Conservation (phyloP, 2,797 vertebrate species). For the Hafferia zeledoni region DNA sequence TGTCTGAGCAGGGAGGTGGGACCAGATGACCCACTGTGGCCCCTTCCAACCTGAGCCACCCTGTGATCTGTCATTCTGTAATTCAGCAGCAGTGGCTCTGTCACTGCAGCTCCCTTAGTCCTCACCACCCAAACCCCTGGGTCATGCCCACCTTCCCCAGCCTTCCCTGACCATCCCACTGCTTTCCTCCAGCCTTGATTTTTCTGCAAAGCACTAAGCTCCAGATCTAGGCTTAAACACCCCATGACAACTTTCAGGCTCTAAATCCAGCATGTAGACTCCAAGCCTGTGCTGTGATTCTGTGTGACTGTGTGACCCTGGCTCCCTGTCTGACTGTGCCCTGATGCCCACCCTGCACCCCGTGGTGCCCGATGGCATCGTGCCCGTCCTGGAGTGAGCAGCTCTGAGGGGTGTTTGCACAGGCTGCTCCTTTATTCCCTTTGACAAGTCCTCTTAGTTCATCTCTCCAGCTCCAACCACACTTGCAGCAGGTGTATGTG, state of each 20-base stretch:
- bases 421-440: not conserved
- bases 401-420: not conserved
- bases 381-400: not conserved
- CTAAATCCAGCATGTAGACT: not conserved
- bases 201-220: not conserved
- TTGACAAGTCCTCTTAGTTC: constrained; percentile 28
- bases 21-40: not conserved
- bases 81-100: not conserved
- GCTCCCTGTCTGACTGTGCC: not conserved
- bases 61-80: not conserved
- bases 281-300: not conserved
- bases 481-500: not conserved
- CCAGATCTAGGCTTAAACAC: not conserved
- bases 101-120: not conserved
- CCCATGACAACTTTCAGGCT: not conserved
- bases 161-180: not conserved
- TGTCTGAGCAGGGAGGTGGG: not conserved
- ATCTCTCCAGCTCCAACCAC: not conserved
- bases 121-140: fast-evolving
- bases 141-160: not conserved
- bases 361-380: fast-evolving
- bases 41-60: not conserved
- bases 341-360: not conserved
- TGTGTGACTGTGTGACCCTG: fast-evolving
- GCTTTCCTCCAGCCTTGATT: not conserved